A percentile compares a stretch with the other conserved stretches of the same genome.
phyloP scores from a whole-genome alignment of 2,797 vertebrate genomes.

The Phataginus tricuspis region DNA sequence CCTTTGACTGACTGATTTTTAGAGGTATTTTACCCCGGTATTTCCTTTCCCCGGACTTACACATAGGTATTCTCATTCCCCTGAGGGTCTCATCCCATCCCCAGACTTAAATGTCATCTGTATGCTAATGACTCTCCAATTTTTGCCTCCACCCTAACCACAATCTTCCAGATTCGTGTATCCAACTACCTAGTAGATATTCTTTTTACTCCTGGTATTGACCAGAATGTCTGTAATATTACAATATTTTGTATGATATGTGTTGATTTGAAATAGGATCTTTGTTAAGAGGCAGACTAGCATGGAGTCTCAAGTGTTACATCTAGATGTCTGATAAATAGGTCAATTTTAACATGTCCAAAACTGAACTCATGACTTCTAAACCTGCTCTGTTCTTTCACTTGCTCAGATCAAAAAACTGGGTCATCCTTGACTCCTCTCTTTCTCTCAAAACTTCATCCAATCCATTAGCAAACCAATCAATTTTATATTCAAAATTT shows the following conservation, averaged over 20 bases:
- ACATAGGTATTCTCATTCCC: neutral
- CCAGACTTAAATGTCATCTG: neutral
- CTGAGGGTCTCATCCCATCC: neutral
- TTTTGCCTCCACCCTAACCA: neutral
- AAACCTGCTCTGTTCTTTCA: neutral
- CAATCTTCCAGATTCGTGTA: neutral
- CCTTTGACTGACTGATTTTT: too few relatives aligned
- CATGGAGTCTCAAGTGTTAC: neutral
- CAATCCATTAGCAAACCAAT: neutral
- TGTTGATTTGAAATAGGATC: neutral
- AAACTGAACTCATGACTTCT: neutral
- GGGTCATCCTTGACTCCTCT: neutral
- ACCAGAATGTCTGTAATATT: neutral
- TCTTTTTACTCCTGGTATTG: neutral
- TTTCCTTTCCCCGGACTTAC: too few relatives aligned
- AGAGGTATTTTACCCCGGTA: too few relatives aligned
- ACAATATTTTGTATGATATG: neutral
- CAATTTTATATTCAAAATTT: neutral
- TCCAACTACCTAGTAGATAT: neutral
- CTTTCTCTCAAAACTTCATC: neutral
- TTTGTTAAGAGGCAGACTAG: neutral
- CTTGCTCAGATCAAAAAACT: neutral
- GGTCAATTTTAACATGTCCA: neutral
- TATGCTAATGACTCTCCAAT: neutral
- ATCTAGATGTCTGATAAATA: neutral